These are phyloP conservation scores for Sarcophaga subvicina DNA, from an alignment of 2,888 invertebrate species.

Conservation along the genomic window DNA sequence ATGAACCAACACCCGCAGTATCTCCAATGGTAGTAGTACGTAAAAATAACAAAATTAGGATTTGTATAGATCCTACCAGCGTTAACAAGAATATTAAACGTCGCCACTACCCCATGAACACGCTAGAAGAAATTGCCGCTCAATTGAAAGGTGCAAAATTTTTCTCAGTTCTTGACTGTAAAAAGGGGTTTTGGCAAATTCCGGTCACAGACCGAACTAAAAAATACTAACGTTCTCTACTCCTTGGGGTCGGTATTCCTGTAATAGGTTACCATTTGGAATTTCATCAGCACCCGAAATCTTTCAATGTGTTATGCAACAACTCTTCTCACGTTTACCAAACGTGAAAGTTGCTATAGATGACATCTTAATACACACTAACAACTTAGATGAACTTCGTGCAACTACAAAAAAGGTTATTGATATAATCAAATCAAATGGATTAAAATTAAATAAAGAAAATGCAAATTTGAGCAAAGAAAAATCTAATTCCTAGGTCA, in stretches of 20 bases:
- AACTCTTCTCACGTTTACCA: slow-evolving; percentile 55
- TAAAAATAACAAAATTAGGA: slow-evolving; percentile 45
- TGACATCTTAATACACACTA: slow-evolving; percentile 71
- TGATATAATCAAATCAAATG: slow-evolving; percentile 46
- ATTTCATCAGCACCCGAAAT: slow-evolving; percentile 72
- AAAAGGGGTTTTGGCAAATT: slow-evolving; percentile 69
- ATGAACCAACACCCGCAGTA: slow-evolving; percentile 66
- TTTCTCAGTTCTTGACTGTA: slow-evolving; percentile 60
- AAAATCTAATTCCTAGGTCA: slow-evolving; percentile 58
- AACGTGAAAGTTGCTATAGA: slow-evolving; percentile 70
- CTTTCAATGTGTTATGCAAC: slow-evolving; percentile 68
- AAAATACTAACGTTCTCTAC: slow-evolving; percentile 60
- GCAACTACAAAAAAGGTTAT: slow-evolving; percentile 53
- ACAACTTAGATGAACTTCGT: slow-evolving; percentile 61
- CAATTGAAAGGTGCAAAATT: slow-evolving; percentile 21
- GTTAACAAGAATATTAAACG: slow-evolving; percentile 51
- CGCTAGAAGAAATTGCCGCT: slow-evolving; percentile 47
- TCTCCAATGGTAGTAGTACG: slow-evolving; percentile 60
- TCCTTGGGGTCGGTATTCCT: slow-evolving; percentile 67
- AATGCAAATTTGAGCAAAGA: slow-evolving; percentile 59
- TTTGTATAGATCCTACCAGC: slow-evolving; percentile 57
- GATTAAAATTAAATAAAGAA: slow-evolving; percentile 70
- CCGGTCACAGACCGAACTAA: slow-evolving; percentile 62
- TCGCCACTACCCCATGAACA: slow-evolving; percentile 57
- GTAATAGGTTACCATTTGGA: slow-evolving; percentile 55